A percentile compares a stretch with the other conserved stretches of the same genome.
Conservation (phyloP, 2,888 invertebrate genomes). For the Leucophenga maculata region DNA sequence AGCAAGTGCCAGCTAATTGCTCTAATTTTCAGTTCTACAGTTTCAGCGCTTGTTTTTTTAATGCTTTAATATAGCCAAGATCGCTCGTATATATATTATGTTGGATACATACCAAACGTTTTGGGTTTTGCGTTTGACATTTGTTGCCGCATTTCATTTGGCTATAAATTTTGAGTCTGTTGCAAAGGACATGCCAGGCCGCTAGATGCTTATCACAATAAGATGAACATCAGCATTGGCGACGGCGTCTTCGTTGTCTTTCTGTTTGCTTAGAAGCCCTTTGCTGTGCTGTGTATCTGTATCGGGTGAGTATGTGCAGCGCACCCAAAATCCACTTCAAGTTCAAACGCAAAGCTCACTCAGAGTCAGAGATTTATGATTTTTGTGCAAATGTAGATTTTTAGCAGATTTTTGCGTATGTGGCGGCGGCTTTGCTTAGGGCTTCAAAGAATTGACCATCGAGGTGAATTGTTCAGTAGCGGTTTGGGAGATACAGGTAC, state of each 20-base stretch:
- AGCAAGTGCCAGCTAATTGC: conserved; percentile 53
- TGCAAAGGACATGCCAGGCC: not conserved
- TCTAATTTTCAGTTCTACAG: conserved; percentile 59
- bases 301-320: too few species aligned
- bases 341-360: conserved; percentile 2
- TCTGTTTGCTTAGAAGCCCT: not conserved
- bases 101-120: not conserved
- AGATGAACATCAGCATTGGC: too few species aligned
- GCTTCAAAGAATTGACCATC: conserved; percentile 6
- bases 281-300: not conserved
- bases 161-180: conserved; percentile 10
- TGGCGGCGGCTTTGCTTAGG: conserved; percentile 7
- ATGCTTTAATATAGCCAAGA: conserved; percentile 4
- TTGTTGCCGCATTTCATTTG: conserved; percentile 10
- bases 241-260: too few species aligned
- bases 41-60: conserved; percentile 25
- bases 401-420: conserved; percentile 24
- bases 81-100: not conserved
- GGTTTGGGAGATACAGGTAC: not conserved
- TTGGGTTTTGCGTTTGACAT: conserved; percentile 3
- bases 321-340: too few species aligned
- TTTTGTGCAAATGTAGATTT: conserved; percentile 22
- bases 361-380: conserved; percentile 19
- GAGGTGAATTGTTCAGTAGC: not conserved
- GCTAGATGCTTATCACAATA: conserved; percentile 12